These are phyloP conservation scores for Baryphthengus martii DNA, from an alignment of 2,113 vertebrate species.

Conservation along the genomic window DNA sequence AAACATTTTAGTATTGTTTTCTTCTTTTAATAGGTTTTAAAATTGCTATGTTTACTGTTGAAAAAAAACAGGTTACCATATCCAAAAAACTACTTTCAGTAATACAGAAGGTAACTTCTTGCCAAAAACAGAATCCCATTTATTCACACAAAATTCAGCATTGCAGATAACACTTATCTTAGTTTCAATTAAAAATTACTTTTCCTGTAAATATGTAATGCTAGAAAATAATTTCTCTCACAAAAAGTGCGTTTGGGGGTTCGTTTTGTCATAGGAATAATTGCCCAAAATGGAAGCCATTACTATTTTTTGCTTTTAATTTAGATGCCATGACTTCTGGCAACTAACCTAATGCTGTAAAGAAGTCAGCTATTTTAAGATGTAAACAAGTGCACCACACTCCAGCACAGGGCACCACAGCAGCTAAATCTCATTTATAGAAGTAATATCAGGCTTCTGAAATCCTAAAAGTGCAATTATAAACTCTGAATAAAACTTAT, in stretches of 20 bases:
- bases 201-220: not conserved
- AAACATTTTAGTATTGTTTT: not conserved
- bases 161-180: not conserved
- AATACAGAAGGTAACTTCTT: not conserved
- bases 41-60: not conserved
- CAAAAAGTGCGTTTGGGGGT: not conserved
- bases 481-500: not conserved
- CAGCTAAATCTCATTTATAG: not conserved
- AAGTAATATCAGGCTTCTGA: not conserved
- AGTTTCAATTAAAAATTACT: not conserved
- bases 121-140: not conserved
- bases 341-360: not conserved
- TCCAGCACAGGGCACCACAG: not conserved
- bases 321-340: not conserved
- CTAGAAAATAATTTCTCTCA: not conserved
- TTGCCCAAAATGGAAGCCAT: not conserved
- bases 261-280: not conserved
- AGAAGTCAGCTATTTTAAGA: not conserved
- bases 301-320: not conserved
- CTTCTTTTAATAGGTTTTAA: not conserved
- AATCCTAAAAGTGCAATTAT: not conserved
- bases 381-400: not conserved
- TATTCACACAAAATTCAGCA: not conserved
- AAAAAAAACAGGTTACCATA: not conserved
- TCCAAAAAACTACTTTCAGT: not conserved